These are phyloP conservation scores for Chlorodrepanis virens DNA, from an alignment of 2,113 vertebrate species.

Conservation along the genomic window DNA sequence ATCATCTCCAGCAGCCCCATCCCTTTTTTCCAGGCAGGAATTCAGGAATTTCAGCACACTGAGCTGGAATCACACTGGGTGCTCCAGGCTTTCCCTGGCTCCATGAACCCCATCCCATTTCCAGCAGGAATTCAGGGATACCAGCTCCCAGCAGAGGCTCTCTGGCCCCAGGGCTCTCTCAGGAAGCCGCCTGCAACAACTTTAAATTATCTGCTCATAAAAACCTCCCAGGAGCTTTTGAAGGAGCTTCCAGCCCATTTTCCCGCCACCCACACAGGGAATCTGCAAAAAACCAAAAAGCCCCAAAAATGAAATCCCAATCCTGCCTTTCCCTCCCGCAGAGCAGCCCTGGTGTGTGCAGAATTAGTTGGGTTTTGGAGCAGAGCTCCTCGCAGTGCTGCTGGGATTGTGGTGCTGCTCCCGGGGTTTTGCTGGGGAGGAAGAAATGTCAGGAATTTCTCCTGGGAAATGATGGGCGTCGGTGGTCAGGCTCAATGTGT, in stretches of 20 bases:
- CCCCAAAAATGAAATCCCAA: background rate
- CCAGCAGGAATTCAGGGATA: background rate
- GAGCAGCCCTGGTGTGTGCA: background rate
- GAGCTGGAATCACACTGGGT: too few relatives aligned
- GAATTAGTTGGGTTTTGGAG: background rate
- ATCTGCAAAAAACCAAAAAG: background rate
- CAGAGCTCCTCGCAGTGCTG: background rate
- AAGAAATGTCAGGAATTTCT: background rate
- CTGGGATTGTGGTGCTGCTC: background rate
- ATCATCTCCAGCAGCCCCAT: too few relatives aligned
- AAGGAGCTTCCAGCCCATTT: conserved; percentile 10
- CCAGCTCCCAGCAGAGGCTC: background rate
- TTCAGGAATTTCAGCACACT: too few relatives aligned
- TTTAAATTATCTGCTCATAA: background rate
- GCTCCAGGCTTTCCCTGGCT: too few relatives aligned
- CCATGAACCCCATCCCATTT: too few relatives aligned
- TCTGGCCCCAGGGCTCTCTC: background rate
- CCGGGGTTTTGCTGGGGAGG: background rate
- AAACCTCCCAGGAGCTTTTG: background rate
- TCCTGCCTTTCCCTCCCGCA: background rate
- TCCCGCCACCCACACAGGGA: background rate
- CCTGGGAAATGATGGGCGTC: background rate
- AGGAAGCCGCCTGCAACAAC: conserved; percentile 5
- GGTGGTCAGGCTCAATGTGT: rapidly evolving
- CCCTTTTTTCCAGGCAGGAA: too few relatives aligned